Percentiles rank a stretch among this genome's conserved stretches.
These are phyloP conservation scores for Paratrypauchen microcephalus DNA, from an alignment of 2,797 vertebrate species.

Conservation along the genomic window DNA sequence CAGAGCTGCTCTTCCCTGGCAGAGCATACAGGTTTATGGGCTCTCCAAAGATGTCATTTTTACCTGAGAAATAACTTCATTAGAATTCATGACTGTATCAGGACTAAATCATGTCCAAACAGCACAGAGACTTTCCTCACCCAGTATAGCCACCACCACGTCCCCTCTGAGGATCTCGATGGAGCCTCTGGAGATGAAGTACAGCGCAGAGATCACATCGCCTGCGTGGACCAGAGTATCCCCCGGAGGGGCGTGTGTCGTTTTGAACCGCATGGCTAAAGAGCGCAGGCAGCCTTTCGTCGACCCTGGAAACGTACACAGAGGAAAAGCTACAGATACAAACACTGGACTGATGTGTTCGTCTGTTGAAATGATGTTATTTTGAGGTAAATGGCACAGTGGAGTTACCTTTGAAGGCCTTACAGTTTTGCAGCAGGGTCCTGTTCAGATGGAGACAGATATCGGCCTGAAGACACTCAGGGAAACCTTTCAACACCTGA, in stretches of 20 bases:
- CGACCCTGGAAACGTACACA: neutral
- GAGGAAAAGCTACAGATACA: neutral
- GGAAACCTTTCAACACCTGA: slow-evolving; percentile 89
- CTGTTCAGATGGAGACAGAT: slow-evolving; percentile 92
- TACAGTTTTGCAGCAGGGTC: slow-evolving; percentile 86
- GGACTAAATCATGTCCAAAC: too few species aligned
- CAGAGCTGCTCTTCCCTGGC: slow-evolving; percentile 86
- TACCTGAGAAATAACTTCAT: slow-evolving; percentile 67
- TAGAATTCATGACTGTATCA: too few species aligned
- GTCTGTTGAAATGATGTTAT: too few species aligned
- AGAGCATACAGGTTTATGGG: slow-evolving; percentile 81
- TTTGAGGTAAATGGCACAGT: too few species aligned
- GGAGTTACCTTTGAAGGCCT: slow-evolving; percentile 80
- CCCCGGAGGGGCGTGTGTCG: slow-evolving; percentile 86
- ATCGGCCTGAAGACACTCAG: slow-evolving; percentile 89
- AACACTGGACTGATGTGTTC: neutral
- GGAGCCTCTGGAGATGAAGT: slow-evolving; percentile 91
- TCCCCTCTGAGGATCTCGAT: slow-evolving; percentile 89
- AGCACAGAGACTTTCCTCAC: slow-evolving; percentile 67
- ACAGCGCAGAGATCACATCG: slow-evolving; percentile 88
- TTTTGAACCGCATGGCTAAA: slow-evolving; percentile 91
- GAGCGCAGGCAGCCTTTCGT: slow-evolving; percentile 81
- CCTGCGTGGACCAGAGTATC: slow-evolving; percentile 90
- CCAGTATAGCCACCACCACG: slow-evolving; percentile 88
- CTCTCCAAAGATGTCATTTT: slow-evolving; percentile 91